A percentile compares a stretch with the other conserved stretches of the same genome.
Evolutionary conservation across 1,140 invertebrate genomes (phyloP).

Genomic region (Nylanderia fulva): DNA sequence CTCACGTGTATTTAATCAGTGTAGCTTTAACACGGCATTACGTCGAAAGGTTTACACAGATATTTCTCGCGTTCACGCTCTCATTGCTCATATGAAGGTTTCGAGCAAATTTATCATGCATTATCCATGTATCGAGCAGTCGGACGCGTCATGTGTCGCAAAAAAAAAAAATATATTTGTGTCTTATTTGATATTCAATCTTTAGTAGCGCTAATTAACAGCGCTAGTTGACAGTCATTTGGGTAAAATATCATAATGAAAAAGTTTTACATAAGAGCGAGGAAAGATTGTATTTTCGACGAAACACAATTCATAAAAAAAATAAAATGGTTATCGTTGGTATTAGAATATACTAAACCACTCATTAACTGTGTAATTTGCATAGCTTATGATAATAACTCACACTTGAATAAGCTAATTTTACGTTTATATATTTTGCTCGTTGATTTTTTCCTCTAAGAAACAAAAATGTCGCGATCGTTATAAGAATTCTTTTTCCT

Average conservation of each 20-base stretch:
- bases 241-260: neutral
- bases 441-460: neutral
- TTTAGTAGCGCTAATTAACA: neutral
- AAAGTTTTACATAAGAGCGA: neutral
- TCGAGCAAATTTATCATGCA: constrained; percentile 76
- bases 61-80: constrained; percentile 83
- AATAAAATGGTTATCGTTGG: neutral
- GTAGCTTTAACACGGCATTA: constrained; percentile 31
- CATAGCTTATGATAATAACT: neutral
- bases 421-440: neutral
- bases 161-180: neutral
- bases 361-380: neutral
- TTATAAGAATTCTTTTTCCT: constrained; percentile 16
- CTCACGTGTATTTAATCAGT: constrained; percentile 31
- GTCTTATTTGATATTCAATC: constrained; percentile 26
- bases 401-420: neutral
- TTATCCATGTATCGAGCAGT: constrained; percentile 62
- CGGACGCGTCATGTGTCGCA: neutral
- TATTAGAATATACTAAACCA: neutral
- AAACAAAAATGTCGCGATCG: neutral
- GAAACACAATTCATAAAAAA: neutral
- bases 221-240: neutral
- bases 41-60: constrained; percentile 67
- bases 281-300: neutral
- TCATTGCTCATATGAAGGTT: constrained; percentile 83